Percentiles rank a stretch among this genome's conserved stretches.
Conservation (phyloP, 2,888 invertebrate genomes). For the Noctua pronuba region DNA sequence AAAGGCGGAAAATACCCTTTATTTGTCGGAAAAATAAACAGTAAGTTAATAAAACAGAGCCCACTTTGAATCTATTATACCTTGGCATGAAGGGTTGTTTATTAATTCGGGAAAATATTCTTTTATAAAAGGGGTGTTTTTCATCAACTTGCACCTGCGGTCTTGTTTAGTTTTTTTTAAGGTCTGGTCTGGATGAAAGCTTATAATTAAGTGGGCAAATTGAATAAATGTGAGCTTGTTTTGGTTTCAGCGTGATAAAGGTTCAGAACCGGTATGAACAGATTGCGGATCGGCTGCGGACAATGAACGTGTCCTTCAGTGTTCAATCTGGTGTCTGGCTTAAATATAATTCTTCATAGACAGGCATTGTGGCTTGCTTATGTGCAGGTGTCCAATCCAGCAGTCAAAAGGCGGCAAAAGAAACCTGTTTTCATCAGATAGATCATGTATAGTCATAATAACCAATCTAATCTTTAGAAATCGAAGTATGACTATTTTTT, state of each 20-base stretch:
- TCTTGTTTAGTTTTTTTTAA: constrained; percentile 38
- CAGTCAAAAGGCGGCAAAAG: neutral
- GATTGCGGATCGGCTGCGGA: neutral
- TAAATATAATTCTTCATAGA: neutral
- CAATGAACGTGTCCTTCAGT: neutral
- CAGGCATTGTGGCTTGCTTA: neutral
- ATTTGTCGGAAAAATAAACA: constrained; percentile 57
- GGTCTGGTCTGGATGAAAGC: constrained; percentile 29
- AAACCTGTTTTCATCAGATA: neutral
- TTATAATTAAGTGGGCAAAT: constrained; percentile 12
- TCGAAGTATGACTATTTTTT: neutral
- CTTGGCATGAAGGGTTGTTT: constrained; percentile 54
- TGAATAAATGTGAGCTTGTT: constrained; percentile 2
- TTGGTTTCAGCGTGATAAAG: neutral
- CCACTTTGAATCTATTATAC: constrained; percentile 64
- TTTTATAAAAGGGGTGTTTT: constrained; percentile 57
- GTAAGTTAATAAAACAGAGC: constrained; percentile 56
- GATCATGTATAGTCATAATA: neutral
- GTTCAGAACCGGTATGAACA: neutral
- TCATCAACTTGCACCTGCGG: constrained; percentile 64
- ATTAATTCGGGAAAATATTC: constrained; percentile 63
- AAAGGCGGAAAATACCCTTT: constrained; percentile 40
- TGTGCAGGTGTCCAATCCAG: neutral
- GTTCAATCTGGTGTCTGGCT: neutral
- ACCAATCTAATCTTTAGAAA: neutral